Conservation (phyloP, 2,888 invertebrate genomes). For the Athalia circularis region DNA sequence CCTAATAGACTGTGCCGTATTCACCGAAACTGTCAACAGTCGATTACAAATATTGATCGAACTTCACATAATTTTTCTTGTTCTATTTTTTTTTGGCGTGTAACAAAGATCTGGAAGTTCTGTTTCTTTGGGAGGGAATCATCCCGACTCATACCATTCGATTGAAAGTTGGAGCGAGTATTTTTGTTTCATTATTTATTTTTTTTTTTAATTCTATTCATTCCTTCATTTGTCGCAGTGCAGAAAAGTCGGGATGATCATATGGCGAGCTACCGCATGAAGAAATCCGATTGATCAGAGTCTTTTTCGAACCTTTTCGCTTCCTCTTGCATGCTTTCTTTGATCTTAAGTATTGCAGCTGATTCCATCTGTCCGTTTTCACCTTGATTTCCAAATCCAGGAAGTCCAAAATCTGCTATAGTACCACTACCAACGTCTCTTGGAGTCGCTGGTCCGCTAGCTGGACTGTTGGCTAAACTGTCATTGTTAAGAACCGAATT, state of each 20-base stretch:
- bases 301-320: constrained; percentile 38
- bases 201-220: no score
- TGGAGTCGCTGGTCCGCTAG: constrained; percentile 26
- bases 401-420: constrained; percentile 21
- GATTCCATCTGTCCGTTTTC: constrained; percentile 37
- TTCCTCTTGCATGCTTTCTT: constrained; percentile 39
- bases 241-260: no score
- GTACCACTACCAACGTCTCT: constrained; percentile 28
- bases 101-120: no score
- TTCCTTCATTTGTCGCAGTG: no score
- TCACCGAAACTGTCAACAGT: constrained; percentile 2
- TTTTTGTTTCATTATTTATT: not conserved
- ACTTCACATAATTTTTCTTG: not conserved
- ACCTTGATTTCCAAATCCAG: constrained; percentile 16
- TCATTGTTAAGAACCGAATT: constrained; percentile 31
- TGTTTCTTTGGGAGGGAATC: no score
- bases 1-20: not conserved
- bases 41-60: not conserved
- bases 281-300: constrained; percentile 28
- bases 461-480: constrained; percentile 31
- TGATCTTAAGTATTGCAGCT: constrained; percentile 32
- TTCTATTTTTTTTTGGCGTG: not conserved
- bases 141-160: no score
- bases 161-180: no score
- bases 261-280: constrained; percentile 22